These are phyloP conservation scores for Acrobasis consociella DNA, from an alignment of 2,888 invertebrate species.

Conservation along the genomic window DNA sequence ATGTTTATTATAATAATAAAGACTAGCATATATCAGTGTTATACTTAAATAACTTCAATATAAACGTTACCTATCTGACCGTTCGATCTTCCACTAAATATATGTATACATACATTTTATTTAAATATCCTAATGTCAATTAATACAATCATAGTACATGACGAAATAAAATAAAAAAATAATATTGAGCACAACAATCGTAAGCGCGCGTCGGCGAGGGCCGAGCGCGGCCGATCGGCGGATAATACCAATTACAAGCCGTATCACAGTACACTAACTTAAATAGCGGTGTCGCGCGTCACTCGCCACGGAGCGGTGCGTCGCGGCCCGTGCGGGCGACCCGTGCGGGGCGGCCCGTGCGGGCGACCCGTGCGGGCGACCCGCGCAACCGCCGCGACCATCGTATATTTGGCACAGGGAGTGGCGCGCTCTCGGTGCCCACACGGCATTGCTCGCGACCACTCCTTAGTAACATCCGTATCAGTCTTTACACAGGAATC, in stretches of 20 bases:
- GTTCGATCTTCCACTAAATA: constrained; percentile 25
- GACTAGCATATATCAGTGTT: constrained; percentile 80
- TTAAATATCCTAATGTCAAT: constrained; percentile 50
- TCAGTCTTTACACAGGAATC: constrained; percentile 28
- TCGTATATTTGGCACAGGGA: constrained; percentile 33
- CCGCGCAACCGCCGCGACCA: not conserved
- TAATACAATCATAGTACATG: constrained; percentile 47
- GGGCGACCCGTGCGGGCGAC: not conserved
- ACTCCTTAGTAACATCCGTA: constrained; percentile 26
- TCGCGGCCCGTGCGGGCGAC: not conserved
- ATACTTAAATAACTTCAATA: constrained; percentile 58
- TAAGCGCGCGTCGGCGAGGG: not conserved
- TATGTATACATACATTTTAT: constrained; percentile 39
- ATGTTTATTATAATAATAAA: constrained; percentile 69
- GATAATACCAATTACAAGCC: constrained; percentile 64
- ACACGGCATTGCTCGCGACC: not conserved
- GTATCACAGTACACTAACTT: constrained; percentile 79
- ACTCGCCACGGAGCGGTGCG: constrained; percentile 17
- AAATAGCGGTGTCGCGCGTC: constrained; percentile 35
- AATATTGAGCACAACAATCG: constrained; percentile 66
- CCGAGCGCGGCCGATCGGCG: not conserved
- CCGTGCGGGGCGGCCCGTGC: not conserved
- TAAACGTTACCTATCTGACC: constrained; percentile 47
- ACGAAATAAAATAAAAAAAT: constrained; percentile 44
- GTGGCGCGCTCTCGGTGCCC: constrained; percentile 4